These are phyloP conservation scores for Omphaloscelis lunosa DNA, from an alignment of 2,888 invertebrate genomes.

Conservation along the genomic window DNA sequence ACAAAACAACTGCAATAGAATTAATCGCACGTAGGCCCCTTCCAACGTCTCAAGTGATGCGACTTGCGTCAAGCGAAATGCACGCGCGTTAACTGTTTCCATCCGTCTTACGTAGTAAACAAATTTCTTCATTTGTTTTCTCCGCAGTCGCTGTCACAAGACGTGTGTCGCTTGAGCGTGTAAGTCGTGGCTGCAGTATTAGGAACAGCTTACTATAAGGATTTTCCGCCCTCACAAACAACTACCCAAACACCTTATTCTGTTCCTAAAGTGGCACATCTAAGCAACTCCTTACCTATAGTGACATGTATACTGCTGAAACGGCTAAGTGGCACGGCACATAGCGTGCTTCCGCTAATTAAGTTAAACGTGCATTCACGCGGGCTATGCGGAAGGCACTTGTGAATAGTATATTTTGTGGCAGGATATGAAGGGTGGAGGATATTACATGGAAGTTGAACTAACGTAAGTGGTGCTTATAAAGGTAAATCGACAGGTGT, in stretches of 20 bases:
- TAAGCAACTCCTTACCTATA: neutral
- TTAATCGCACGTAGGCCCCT: neutral
- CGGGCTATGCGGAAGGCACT: conserved; percentile 20
- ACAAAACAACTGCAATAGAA: neutral
- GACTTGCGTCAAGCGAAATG: neutral
- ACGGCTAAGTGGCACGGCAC: conserved; percentile 35
- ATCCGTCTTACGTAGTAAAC: neutral
- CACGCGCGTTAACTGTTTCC: neutral
- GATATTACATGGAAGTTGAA: conserved; percentile 8
- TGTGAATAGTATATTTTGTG: conserved; percentile 8
- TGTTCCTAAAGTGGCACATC: conserved; percentile 2
- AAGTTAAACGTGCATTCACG: conserved; percentile 49
- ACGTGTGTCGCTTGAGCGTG: neutral
- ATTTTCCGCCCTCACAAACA: neutral
- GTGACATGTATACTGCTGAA: neutral
- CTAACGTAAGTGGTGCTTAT: neutral
- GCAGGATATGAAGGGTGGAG: conserved; percentile 8
- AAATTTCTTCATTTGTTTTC: neutral
- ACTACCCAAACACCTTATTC: neutral
- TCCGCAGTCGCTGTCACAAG: neutral
- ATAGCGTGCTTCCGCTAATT: conserved; percentile 53
- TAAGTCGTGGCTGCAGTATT: neutral
- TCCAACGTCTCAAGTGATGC: neutral
- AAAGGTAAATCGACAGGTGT: neutral
- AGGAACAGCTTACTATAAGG: neutral